Conservation (phyloP, 2,888 invertebrate genomes). For the Pharmacophagus antenor region DNA sequence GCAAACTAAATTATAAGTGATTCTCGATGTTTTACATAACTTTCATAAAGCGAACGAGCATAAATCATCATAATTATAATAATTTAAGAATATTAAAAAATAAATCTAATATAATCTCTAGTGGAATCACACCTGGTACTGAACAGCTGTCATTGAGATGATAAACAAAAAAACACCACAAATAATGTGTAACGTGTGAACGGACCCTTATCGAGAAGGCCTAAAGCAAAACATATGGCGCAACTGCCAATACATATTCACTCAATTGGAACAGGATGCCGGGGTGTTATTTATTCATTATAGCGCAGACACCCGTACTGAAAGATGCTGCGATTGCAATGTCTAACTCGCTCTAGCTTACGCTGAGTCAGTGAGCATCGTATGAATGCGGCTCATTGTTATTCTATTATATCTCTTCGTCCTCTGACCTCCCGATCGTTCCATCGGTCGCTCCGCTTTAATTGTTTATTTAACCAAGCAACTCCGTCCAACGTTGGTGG, state of each 20-base stretch:
- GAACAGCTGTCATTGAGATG: constrained; percentile 4
- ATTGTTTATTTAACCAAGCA: constrained; percentile 26
- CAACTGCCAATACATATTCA: constrained; percentile 9
- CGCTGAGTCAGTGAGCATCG: constrained; percentile 14
- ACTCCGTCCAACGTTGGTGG: constrained; percentile 19
- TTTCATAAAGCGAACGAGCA: too few species aligned
- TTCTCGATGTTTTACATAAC: too few species aligned
- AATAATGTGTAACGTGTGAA: neutral
- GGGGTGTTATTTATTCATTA: constrained; percentile 19
- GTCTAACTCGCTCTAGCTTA: constrained; percentile 6
- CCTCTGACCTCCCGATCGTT: constrained; percentile 25
- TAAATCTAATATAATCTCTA: too few species aligned
- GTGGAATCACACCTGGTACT: neutral
- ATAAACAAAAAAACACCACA: constrained; percentile 7
- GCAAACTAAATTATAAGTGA: too few species aligned
- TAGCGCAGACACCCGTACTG: constrained; percentile 21
- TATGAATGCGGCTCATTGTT: constrained; percentile 24
- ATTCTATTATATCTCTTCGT: constrained; percentile 27
- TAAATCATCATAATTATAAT: too few species aligned
- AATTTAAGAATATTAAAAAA: too few species aligned
- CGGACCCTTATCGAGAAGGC: neutral
- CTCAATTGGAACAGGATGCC: constrained; percentile 16
- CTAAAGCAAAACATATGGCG: constrained; percentile 10
- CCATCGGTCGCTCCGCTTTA: constrained; percentile 13
- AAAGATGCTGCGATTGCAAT: constrained; percentile 20